These are phyloP conservation scores for Pristionchus arcanus DNA, from an alignment of 2,888 invertebrate species.

Conservation along the genomic window DNA sequence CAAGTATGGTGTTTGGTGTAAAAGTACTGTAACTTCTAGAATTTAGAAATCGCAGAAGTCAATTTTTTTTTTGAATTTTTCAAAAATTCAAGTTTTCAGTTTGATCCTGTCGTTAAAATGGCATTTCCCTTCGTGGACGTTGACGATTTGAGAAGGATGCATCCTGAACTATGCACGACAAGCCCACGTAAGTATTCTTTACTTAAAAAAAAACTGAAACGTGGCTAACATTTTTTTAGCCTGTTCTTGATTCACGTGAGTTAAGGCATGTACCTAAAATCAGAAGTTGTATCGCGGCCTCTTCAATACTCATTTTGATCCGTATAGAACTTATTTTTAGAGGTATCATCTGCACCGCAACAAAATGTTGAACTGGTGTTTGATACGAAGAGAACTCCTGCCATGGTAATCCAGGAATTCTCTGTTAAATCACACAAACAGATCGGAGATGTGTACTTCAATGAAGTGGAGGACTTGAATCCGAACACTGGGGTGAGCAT, in stretches of 20 bases:
- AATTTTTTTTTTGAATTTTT: neutral
- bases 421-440: neutral
- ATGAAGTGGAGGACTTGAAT: neutral
- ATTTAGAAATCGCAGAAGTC: neutral
- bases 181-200: neutral
- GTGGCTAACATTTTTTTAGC: neutral
- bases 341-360: neutral
- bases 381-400: neutral
- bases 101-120: neutral
- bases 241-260: neutral
- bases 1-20: neutral
- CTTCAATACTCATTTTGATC: neutral
- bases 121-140: conserved; percentile 25
- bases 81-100: neutral
- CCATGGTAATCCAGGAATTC: neutral
- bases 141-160: conserved; percentile 27
- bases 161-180: neutral
- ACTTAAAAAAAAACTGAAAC: neutral
- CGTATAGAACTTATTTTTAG: neutral
- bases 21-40: neutral
- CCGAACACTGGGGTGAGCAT: neutral
- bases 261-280: neutral
- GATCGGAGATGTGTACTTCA: neutral
- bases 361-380: neutral
- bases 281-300: neutral